A percentile compares a stretch with the other conserved stretches of the same genome.
phyloP scores from a whole-genome alignment of 2,113 vertebrate species.

The Damaliscus lunatus region DNA sequence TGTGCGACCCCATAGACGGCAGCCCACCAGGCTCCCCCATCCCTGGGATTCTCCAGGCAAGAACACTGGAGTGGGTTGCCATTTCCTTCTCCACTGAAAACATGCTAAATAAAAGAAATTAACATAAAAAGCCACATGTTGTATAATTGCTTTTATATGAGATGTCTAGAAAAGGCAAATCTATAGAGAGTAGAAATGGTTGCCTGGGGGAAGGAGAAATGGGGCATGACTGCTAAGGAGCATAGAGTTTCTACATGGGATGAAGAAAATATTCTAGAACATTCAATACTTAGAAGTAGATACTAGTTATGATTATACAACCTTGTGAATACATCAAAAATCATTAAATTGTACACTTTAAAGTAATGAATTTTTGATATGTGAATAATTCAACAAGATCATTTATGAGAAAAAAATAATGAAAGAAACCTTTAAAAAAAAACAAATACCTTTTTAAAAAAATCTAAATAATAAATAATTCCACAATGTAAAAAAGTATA shows the following conservation, averaged over 20 bases:
- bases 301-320: not conserved
- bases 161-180: not conserved
- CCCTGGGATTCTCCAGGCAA: too few species aligned
- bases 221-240: not conserved
- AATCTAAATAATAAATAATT: slow-evolving; percentile 6
- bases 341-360: not conserved
- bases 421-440: not conserved
- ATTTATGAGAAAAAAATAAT: not conserved
- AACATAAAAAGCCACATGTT: not conserved
- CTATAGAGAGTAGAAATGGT: not conserved
- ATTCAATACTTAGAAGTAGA: not conserved
- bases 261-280: not conserved
- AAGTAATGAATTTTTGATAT: not conserved
- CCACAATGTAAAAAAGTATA: not conserved
- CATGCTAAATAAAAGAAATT: not conserved
- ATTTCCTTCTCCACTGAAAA: not conserved
- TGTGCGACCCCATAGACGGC: too few species aligned
- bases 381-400: not conserved
- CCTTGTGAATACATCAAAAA: not conserved
- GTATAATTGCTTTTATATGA: not conserved
- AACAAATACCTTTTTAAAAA: not conserved
- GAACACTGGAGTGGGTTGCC: too few species aligned
- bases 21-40: too few species aligned
- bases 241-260: not conserved
- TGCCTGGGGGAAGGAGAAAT: not conserved